Evolutionary conservation across 2,797 vertebrate species (phyloP).

Genomic region (Staurois parvus): DNA sequence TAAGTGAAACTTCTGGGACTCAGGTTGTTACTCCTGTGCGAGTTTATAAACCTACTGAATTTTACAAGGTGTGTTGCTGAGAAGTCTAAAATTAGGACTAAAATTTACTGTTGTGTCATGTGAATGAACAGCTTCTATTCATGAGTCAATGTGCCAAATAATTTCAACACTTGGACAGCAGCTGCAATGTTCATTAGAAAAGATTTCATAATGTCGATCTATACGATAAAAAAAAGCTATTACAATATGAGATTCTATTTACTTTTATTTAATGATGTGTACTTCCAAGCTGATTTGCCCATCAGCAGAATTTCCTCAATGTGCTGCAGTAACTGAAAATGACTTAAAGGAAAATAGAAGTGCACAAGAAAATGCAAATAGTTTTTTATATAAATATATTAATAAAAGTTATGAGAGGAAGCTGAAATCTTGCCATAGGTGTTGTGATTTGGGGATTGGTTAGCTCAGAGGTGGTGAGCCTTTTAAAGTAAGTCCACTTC

Average conservation of each 20-base stretch:
- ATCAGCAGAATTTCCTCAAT: slow-evolving; percentile 35
- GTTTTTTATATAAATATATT: neutral
- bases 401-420: too few relatives aligned
- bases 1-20: slow-evolving; percentile 6
- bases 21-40: slow-evolving; percentile 5
- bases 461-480: too few relatives aligned
- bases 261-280: slow-evolving; percentile 48
- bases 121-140: slow-evolving; percentile 39
- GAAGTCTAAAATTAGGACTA: slow-evolving; percentile 49
- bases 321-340: slow-evolving; percentile 5
- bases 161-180: slow-evolving; percentile 57
- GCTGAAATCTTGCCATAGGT: too few relatives aligned
- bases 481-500: too few relatives aligned
- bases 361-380: neutral
- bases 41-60: slow-evolving; percentile 35
- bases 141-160: slow-evolving; percentile 43
- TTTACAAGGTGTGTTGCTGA: slow-evolving; percentile 24
- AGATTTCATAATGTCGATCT: slow-evolving; percentile 46
- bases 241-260: slow-evolving; percentile 58
- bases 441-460: too few relatives aligned
- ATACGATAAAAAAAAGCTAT: slow-evolving; percentile 56
- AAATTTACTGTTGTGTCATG: slow-evolving; percentile 54
- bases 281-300: slow-evolving; percentile 32
- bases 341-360: slow-evolving; percentile 10
- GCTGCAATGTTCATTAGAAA: slow-evolving; percentile 45